Evolutionary conservation across 2,113 vertebrate species (phyloP).

Genomic region (Lepisosteus oculatus): DNA sequence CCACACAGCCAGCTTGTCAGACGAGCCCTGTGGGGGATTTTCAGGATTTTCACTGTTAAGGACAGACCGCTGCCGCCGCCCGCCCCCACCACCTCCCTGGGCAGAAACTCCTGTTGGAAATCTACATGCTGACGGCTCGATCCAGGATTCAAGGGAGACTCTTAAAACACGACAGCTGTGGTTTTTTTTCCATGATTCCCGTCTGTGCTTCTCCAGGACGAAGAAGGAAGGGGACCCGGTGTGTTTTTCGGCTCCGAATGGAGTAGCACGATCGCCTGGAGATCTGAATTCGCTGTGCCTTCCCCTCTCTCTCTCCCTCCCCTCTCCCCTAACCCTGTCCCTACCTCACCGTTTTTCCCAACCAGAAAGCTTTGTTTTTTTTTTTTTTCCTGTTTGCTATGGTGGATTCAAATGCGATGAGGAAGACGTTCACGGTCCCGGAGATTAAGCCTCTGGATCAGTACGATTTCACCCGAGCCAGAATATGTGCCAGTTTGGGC

Average conservation of each 20-base stretch:
- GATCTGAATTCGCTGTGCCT: constrained; percentile 19
- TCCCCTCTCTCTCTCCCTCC: constrained; percentile 23
- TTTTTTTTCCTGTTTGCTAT: constrained; percentile 55
- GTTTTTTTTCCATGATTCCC: too few relatives aligned
- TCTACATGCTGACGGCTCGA: too few relatives aligned
- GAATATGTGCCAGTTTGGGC: constrained; percentile 82
- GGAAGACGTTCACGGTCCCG: constrained; percentile 83
- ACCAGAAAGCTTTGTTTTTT: too few relatives aligned
- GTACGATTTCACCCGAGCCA: constrained; percentile 79
- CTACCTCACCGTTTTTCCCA: constrained; percentile 32
- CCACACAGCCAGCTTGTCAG: too few relatives aligned
- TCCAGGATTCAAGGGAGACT: too few relatives aligned
- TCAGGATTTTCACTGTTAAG: too few relatives aligned
- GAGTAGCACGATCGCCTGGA: constrained; percentile 56
- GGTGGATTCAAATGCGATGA: constrained; percentile 78
- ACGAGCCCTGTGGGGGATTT: too few relatives aligned
- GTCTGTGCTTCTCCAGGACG: too few relatives aligned
- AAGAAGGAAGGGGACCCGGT: neutral
- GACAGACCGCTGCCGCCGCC: too few relatives aligned
- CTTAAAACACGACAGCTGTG: too few relatives aligned
- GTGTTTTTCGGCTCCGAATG: constrained; percentile 43
- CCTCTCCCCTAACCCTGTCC: constrained; percentile 25
- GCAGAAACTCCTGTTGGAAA: too few relatives aligned
- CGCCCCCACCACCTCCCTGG: too few relatives aligned
- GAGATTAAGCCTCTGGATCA: constrained; percentile 86